Percentiles rank a stretch among this genome's conserved stretches.
phyloP scores from a whole-genome alignment of 1,140 invertebrate species.

The Akabosia matsudoensis region DNA sequence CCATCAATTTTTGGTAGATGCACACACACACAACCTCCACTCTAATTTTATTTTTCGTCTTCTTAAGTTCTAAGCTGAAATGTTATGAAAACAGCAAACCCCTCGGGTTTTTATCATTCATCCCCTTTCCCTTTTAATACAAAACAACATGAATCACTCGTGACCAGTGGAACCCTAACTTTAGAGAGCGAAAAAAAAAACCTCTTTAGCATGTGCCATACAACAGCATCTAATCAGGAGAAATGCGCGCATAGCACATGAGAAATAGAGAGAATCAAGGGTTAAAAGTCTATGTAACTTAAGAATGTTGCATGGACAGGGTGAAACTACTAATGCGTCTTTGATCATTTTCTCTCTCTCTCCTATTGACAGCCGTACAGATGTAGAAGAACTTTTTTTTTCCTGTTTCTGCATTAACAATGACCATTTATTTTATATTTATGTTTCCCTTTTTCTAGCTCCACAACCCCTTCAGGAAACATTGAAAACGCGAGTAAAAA shows the following conservation, averaged over 20 bases:
- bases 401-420: not conserved
- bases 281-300: not conserved
- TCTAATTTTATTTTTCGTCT: not conserved
- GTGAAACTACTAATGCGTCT: not conserved
- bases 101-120: conserved; percentile 6
- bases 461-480: not conserved
- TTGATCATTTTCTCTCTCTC: too few species aligned
- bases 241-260: not conserved
- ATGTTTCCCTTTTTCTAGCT: not conserved
- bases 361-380: not conserved
- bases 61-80: not conserved
- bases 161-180: not conserved
- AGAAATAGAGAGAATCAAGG: conserved; percentile 13
- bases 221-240: not conserved
- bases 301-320: not conserved
- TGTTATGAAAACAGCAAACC: not conserved
- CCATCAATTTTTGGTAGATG: not conserved
- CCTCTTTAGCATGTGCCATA: not conserved
- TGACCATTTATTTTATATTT: not conserved
- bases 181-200: not conserved
- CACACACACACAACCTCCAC: too few species aligned
- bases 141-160: not conserved
- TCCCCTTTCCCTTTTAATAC: not conserved
- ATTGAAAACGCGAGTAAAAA: not conserved
- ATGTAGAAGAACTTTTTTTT: not conserved